A percentile compares a stretch with the other conserved stretches of the same genome.
Conservation (phyloP, 53 echinoderm and acorn worm genomes). For the Astropecten irregularis region DNA sequence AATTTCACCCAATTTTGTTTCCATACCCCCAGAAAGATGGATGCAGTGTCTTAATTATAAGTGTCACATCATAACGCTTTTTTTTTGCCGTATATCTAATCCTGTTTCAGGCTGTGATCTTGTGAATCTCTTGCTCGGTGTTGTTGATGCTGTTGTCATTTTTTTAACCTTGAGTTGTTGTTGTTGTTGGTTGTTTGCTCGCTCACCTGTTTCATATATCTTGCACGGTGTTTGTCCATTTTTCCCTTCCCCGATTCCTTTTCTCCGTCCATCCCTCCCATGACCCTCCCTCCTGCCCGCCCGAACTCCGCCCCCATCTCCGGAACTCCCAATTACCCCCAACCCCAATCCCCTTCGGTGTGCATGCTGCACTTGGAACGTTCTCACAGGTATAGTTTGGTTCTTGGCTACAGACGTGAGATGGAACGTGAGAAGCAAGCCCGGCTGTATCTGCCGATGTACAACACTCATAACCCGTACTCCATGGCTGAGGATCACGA, state of each 20-base stretch:
- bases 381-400: constrained; percentile 58
- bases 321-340: too few species aligned
- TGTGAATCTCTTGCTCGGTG: not conserved
- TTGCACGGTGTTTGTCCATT: constrained; percentile 51
- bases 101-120: constrained; percentile 1
- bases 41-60: too few species aligned
- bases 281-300: too few species aligned
- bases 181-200: not conserved
- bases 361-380: not conserved
- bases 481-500: constrained; percentile 72
- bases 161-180: too few species aligned
- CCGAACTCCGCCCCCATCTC: too few species aligned
- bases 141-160: too few species aligned
- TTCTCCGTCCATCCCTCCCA: too few species aligned
- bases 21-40: too few species aligned
- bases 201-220: constrained; percentile 43
- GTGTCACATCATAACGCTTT: too few species aligned
- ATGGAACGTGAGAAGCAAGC: constrained; percentile 87
- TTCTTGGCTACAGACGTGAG: constrained; percentile 75
- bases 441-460: constrained; percentile 87
- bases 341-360: too few species aligned
- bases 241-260: not conserved
- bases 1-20: too few species aligned
- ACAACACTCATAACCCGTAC: constrained; percentile 90
- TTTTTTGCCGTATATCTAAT: not conserved